Evolutionary conservation across 2,113 vertebrate species (phyloP).

Genomic region (Narcine bancroftii): DNA sequence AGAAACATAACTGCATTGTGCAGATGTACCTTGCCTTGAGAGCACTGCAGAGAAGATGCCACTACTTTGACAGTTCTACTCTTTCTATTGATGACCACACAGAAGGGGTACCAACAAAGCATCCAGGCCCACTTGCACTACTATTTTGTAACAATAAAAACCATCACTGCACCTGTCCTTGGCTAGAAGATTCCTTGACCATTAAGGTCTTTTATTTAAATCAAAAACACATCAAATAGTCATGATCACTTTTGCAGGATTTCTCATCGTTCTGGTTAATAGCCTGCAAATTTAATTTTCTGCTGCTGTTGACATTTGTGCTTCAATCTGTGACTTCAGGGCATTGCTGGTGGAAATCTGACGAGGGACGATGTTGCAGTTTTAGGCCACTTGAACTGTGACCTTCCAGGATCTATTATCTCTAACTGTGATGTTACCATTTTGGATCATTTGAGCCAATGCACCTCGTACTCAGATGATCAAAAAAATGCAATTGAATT

Average conservation of each 20-base stretch:
- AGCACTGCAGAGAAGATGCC: neutral
- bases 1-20: neutral
- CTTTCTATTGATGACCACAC: neutral
- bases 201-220: neutral
- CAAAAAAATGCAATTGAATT: slow-evolving; percentile 38
- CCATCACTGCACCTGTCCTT: neutral
- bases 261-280: neutral
- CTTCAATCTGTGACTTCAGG: slow-evolving; percentile 37
- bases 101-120: neutral
- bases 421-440: slow-evolving; percentile 35
- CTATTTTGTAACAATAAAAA: neutral
- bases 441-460: slow-evolving; percentile 35
- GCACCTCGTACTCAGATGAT: slow-evolving; percentile 38
- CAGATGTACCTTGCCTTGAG: neutral
- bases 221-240: neutral
- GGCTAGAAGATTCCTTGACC: neutral
- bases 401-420: slow-evolving; percentile 38
- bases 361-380: slow-evolving; percentile 37
- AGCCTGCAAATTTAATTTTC: neutral
- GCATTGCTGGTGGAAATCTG: neutral
- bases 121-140: neutral
- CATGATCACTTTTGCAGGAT: too few species aligned
- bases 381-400: slow-evolving; percentile 40
- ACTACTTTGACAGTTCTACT: neutral
- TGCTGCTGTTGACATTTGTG: neutral